Conservation (phyloP, 2,797 vertebrate species). For the Telmatherina bonti region DNA sequence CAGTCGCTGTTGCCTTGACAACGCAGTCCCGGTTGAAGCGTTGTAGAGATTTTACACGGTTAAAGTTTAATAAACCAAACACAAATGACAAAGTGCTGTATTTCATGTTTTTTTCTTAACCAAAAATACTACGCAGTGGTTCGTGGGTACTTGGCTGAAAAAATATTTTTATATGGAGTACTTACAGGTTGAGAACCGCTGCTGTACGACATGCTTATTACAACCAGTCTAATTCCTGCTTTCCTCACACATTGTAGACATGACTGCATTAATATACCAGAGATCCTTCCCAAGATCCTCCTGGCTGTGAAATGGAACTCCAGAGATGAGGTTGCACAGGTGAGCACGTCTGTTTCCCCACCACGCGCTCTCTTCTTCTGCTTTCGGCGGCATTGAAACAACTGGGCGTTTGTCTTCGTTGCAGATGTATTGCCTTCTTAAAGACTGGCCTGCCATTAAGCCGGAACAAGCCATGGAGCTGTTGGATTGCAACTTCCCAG, state of each 20-base stretch:
- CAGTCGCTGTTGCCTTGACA: too few species aligned
- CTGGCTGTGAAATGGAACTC: conserved; percentile 99
- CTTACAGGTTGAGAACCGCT: too few species aligned
- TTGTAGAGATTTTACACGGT: too few species aligned
- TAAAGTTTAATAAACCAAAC: too few species aligned
- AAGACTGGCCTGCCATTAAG: conserved; percentile 97
- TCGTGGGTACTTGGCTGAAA: too few species aligned
- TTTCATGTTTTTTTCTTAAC: too few species aligned
- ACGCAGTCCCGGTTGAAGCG: too few species aligned
- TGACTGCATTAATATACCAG: conserved; percentile 93
- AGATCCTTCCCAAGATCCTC: conserved; percentile 97
- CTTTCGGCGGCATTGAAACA: not conserved
- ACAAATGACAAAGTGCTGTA: too few species aligned
- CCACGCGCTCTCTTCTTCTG: not conserved
- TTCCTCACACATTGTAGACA: conserved; percentile 81
- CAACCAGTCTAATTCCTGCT: not conserved
- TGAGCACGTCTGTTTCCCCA: conserved; percentile 66
- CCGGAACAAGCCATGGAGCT: conserved; percentile 99
- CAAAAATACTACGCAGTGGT: too few species aligned
- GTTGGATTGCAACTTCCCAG: conserved; percentile 98
- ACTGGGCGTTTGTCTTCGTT: not conserved
- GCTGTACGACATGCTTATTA: not conserved
- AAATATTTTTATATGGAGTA: too few species aligned
- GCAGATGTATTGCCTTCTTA: conserved; percentile 98
- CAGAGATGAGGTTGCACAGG: conserved; percentile 98